Evolutionary conservation across 2,797 vertebrate genomes (phyloP), one percentile per base, ranked within the genome.

Genomic region (Anomalospiza imberbis): DNA sequence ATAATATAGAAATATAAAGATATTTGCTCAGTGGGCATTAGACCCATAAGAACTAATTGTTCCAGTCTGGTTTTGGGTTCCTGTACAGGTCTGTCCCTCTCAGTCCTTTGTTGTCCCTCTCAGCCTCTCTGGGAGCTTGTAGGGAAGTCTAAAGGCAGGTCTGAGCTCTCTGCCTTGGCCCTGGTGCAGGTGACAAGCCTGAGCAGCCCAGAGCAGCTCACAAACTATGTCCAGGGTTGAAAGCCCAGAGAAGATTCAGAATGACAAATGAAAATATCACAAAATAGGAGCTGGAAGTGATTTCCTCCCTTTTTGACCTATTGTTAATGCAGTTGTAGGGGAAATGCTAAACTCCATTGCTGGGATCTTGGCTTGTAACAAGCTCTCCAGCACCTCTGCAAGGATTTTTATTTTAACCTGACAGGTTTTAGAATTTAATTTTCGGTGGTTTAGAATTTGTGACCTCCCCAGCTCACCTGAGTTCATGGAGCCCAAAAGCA

Each of bases 381-480:
- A 58, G 55, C 58, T 73, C 48, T 67, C 24, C 89, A 83, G 50
- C 29, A 83, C n/a, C 68, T 66, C 60, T 86, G 70, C 54, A 86
- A 74, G 58, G 55, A 81, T 28, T 89, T 93, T 74, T 68, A 79
- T 84, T 92, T 81, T 72, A 88, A 63, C 53, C 74, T 90, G 72
- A 60, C 84, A 75, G 65, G 17, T n/a, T 93, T 93, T 53, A 65
- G 84, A 81, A 77, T 91, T 87, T 83, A 63, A 72, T 93, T 96
- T 94, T 86, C 12, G 5, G 45, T 58, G 34, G 24, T 68, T 78
- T 70, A 72, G 55, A 90, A 89, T 63, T 40, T 80, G 45, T 89
- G 88, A 94, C 75, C 47, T 50, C 40, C 42, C 25, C 24, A 61
- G 34, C 14, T 13, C 66, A 87, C 54, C 58, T 68, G 34, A 71